Conservation (phyloP, 1,140 invertebrate genomes). For the Xylocopa sonorina region DNA sequence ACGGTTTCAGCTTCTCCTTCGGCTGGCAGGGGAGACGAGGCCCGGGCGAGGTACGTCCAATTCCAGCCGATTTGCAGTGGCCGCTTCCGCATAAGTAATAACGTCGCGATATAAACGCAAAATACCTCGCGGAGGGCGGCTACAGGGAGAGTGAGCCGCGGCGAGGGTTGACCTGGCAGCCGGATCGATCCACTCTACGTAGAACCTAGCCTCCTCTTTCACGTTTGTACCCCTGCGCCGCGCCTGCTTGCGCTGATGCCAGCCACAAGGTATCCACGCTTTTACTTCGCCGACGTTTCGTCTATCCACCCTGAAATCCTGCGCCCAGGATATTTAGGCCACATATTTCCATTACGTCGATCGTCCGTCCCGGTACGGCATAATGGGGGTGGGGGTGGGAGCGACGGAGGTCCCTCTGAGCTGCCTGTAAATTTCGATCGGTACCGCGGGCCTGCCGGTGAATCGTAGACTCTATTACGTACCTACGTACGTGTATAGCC, state of each 20-base stretch:
- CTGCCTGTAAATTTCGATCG: conserved; percentile 15
- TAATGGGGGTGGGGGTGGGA: no score
- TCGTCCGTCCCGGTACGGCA: conserved; percentile 9
- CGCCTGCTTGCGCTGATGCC: conserved; percentile 68
- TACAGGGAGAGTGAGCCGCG: conserved; percentile 60
- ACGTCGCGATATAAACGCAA: conserved; percentile 64
- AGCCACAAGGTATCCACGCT: conserved; percentile 58
- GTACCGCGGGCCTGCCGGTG: background rate
- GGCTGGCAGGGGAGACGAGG: background rate
- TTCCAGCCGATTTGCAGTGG: conserved; percentile 46
- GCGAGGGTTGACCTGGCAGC: conserved; percentile 71
- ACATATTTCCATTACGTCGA: conserved; percentile 55
- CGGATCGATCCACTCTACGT: conserved; percentile 69
- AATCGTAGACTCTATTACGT: background rate
- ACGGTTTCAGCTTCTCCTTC: background rate
- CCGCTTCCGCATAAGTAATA: conserved; percentile 61
- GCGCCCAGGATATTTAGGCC: conserved; percentile 57
- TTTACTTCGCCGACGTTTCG: conserved; percentile 60
- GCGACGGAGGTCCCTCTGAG: no score
- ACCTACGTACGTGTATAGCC: no score
- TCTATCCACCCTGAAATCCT: conserved; percentile 48
- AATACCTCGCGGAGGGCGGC: conserved; percentile 55
- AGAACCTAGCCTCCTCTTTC: conserved; percentile 69
- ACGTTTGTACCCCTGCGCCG: conserved; percentile 62
- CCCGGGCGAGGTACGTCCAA: background rate